A percentile compares a stretch with the other conserved stretches of the same genome.
phyloP scores from a whole-genome alignment of 2,888 invertebrate genomes.

The Sphaerophoria taeniata region DNA sequence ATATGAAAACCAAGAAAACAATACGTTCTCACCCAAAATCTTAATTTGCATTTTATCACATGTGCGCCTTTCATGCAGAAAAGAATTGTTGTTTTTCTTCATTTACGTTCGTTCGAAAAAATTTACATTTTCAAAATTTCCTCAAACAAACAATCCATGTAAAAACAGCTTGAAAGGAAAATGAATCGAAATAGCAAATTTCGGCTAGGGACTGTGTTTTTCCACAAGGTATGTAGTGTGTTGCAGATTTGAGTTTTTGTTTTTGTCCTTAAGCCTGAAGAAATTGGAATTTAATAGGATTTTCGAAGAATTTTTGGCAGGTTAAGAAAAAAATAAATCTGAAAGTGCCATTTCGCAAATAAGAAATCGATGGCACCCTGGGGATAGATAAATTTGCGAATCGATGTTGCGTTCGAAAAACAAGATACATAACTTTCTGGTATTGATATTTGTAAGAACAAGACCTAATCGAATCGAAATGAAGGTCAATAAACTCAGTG shows the following conservation, averaged over 20 bases:
- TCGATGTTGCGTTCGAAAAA: too few relatives aligned
- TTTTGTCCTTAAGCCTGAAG: neutral
- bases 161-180: conserved; percentile 16
- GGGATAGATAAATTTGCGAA: conserved; percentile 64
- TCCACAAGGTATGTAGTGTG: neutral
- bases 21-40: conserved; percentile 10
- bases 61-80: conserved; percentile 12
- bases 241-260: neutral
- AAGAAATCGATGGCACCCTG: conserved; percentile 67
- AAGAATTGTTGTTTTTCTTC: conserved; percentile 12
- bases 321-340: conserved; percentile 18
- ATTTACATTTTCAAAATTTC: conserved; percentile 50
- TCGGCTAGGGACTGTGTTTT: neutral
- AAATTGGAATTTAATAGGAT: conserved; percentile 33
- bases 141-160: conserved; percentile 8
- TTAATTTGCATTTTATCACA: conserved; percentile 58
- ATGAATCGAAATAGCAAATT: conserved; percentile 1
- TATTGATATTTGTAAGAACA: too few relatives aligned
- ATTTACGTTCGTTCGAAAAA: conserved; percentile 14
- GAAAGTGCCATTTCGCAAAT: conserved; percentile 48
- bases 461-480: too few relatives aligned
- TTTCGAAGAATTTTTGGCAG: conserved; percentile 20
- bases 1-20: too few relatives aligned
- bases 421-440: too few relatives aligned
- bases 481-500: too few relatives aligned